These are phyloP conservation scores for Luehdorfia chinensis DNA, from an alignment of 1,140 invertebrate species.

Conservation along the genomic window DNA sequence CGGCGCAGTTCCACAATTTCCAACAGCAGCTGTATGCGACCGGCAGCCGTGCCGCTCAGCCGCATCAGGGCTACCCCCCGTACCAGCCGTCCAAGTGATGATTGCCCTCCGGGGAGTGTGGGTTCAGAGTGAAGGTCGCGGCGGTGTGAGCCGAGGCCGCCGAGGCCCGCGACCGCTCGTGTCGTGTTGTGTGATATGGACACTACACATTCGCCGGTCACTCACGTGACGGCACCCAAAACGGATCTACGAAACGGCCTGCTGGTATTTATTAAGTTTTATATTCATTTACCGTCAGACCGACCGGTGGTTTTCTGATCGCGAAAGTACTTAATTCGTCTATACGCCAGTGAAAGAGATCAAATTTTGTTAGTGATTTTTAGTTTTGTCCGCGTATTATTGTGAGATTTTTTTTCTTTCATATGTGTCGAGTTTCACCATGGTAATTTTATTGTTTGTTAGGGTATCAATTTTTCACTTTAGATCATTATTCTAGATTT, in stretches of 20 bases:
- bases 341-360: conserved; percentile 50
- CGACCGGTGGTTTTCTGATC: conserved; percentile 3
- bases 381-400: conserved; percentile 42
- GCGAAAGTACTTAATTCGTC: conserved; percentile 39
- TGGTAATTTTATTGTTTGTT: conserved; percentile 33
- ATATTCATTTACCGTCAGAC: conserved; percentile 11
- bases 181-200: conserved; percentile 21
- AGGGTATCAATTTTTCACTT: conserved; percentile 33
- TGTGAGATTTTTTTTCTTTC: conserved; percentile 48
- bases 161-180: conserved; percentile 6
- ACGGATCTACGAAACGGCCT: conserved; percentile 17
- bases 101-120: conserved; percentile 16
- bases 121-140: conserved; percentile 12
- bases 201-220: conserved; percentile 3
- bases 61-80: conserved; percentile 62
- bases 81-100: conserved; percentile 71
- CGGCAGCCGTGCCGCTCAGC: conserved; percentile 81
- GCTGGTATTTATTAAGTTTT: conserved; percentile 19
- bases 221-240: neutral
- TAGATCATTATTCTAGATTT: conserved; percentile 43
- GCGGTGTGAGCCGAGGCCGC: conserved; percentile 7
- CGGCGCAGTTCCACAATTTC: conserved; percentile 96
- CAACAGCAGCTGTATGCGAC: conserved; percentile 96
- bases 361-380: conserved; percentile 57
- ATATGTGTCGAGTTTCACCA: conserved; percentile 38